Conservation (phyloP, 2,797 vertebrate species). For the Dallia pectoralis region DNA sequence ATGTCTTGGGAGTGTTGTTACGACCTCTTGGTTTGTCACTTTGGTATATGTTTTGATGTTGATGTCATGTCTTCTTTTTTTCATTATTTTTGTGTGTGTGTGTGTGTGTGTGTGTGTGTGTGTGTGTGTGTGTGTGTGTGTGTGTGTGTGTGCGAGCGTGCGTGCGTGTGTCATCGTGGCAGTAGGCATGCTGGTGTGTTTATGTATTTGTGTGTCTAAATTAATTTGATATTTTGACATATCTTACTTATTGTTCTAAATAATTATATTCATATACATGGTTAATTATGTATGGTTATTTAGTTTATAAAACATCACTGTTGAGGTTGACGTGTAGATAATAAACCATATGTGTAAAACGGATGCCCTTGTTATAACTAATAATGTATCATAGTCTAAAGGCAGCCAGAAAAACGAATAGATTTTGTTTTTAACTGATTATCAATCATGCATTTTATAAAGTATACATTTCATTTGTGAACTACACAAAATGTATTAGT, state of each 20-base stretch:
- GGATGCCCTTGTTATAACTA: background rate
- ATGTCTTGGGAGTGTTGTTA: background rate
- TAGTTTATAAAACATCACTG: background rate
- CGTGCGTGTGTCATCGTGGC: slow-evolving; percentile 10
- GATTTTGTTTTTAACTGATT: background rate
- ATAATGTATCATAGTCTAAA: background rate
- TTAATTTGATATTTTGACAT: slow-evolving; percentile 27
- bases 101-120: slow-evolving; percentile 22
- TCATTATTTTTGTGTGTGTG: slow-evolving; percentile 22
- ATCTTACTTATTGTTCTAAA: background rate
- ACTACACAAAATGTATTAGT: background rate
- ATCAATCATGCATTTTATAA: background rate
- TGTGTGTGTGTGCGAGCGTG: slow-evolving; percentile 8
- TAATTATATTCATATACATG: background rate
- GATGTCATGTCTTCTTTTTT: slow-evolving; percentile 28
- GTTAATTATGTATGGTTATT: background rate
- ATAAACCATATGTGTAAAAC: background rate
- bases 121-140: slow-evolving; percentile 25
- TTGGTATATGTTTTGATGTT: slow-evolving; percentile 26
- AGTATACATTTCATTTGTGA: background rate
- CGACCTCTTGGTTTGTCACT: slow-evolving; percentile 20
- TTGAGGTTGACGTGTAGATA: background rate
- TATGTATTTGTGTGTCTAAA: slow-evolving; percentile 10
- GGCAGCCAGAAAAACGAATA: background rate
- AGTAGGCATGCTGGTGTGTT: background rate